These are phyloP conservation scores for Thymallus thymallus DNA, from an alignment of 2,113 vertebrate species.

Conservation along the genomic window DNA sequence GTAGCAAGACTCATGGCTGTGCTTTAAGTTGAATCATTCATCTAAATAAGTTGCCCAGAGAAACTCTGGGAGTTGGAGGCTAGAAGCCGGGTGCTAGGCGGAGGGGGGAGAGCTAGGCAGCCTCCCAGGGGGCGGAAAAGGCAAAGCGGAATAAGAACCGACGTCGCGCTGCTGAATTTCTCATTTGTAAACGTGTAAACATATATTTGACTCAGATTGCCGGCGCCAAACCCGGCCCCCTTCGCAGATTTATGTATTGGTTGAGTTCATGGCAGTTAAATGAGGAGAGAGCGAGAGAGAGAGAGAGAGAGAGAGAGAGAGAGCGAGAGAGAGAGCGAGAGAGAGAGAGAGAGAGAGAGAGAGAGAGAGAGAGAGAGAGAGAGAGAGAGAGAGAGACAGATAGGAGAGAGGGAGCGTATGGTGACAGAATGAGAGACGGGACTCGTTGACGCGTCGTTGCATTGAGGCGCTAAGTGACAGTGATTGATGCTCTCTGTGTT, in stretches of 20 bases:
- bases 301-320: background rate
- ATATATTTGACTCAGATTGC: conserved; percentile 63
- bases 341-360: background rate
- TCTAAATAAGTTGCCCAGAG: conserved; percentile 74
- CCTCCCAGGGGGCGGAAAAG: conserved; percentile 30
- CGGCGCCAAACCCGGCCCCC: conserved; percentile 17
- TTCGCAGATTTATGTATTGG: conserved; percentile 66
- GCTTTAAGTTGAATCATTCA: conserved; percentile 81
- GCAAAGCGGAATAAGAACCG: conserved; percentile 63
- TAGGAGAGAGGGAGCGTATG: background rate
- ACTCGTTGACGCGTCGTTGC: too few relatives aligned
- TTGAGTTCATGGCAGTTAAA: conserved; percentile 59
- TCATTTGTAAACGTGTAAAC: conserved; percentile 68
- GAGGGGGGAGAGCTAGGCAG: conserved; percentile 45
- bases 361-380: background rate
- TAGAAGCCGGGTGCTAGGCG: conserved; percentile 2
- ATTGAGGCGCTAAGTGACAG: conserved; percentile 68
- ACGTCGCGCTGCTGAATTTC: conserved; percentile 60
- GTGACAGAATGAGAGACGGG: conserved; percentile 3
- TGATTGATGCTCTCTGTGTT: conserved; percentile 80
- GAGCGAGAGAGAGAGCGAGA: background rate
- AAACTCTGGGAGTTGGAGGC: background rate
- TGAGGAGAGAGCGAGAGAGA: background rate
- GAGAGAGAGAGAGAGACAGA: conserved; percentile 2
- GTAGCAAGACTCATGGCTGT: conserved; percentile 67